Base-by-base conservation (phyloP, 1,140 invertebrate genomes). In the Aporrectodea caliginosa region DNA sequence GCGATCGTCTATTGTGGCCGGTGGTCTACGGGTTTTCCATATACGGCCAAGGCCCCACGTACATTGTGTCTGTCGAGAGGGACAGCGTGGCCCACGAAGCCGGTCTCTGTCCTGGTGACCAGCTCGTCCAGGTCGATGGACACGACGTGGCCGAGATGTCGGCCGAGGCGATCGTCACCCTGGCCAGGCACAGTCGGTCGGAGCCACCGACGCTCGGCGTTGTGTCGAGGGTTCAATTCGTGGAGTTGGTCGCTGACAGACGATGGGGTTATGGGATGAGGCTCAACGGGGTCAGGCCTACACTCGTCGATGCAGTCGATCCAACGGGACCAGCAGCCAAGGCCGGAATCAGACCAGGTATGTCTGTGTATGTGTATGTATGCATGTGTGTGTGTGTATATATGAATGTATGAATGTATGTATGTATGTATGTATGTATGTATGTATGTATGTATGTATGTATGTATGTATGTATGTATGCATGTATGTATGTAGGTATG, bases 21-120 rank as follows among this genome's bases (percentile, higher is more conserved):
- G 84, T 85, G 74, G 73, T 80, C 22, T 88, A 82, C 81, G 88
- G 88, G 32, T 89, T 89, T 82, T 83, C 86, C 35, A 86, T 89
- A 58, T 83, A 84, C 71, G 88, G 88, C 1, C 70, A 83, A 32
- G 87, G 87, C 2, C 87, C 88, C 16, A 81, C 83, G 77, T 89
- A 86, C 81, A 85, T 89, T 14, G 78, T 84, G 32, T 81, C 77
- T 78, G 86, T 89, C 14, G 85, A 86, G 22, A 83, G 84, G 78
- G 84, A 84, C 16, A 85, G 85, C 78, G 75, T 84, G 0, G 87
- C 87, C 16, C 82, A 84, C 73, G 82, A 84, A 35, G 84, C 86
- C 34, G 86, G 86, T 12, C 81, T 89, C 1, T 78, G 81, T n/a
- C 81, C 84, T 43, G 88, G 87, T 16, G 88, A 89, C 77, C 86